These are phyloP conservation scores for Euwallacea fornicatus DNA, from an alignment of 1,140 invertebrate genomes.

Conservation along the genomic window DNA sequence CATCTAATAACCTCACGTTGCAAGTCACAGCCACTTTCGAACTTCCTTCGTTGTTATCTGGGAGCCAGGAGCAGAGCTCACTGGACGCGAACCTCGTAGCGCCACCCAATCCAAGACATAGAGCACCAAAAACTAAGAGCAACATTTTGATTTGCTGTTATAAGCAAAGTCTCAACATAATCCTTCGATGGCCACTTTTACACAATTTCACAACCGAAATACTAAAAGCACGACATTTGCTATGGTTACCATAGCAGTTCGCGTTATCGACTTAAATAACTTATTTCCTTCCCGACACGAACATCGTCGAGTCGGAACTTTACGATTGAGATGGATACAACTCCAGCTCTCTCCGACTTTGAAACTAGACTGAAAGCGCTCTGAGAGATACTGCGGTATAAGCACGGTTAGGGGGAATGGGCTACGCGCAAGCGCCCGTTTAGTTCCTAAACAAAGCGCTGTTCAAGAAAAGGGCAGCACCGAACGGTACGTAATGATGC, in stretches of 20 bases:
- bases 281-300: conserved; percentile 15
- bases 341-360: conserved; percentile 34
- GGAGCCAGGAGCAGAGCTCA: conserved; percentile 61
- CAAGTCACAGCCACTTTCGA: conserved; percentile 63
- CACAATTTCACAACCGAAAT: background rate
- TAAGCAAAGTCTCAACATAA: background rate
- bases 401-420: conserved; percentile 7
- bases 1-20: conserved; percentile 69
- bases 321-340: conserved; percentile 17
- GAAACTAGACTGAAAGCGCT: conserved; percentile 44
- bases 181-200: background rate
- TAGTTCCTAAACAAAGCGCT: conserved; percentile 31
- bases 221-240: background rate
- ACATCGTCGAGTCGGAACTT: conserved; percentile 15
- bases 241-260: background rate
- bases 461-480: conserved; percentile 17
- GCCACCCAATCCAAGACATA: conserved; percentile 26
- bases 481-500: conserved; percentile 27
- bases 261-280: background rate
- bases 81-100: conserved; percentile 42
- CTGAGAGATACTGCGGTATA: conserved; percentile 45
- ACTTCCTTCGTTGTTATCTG: conserved; percentile 64
- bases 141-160: conserved; percentile 37
- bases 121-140: conserved; percentile 33
- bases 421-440: conserved; percentile 43